A percentile compares a stretch with the other conserved stretches of the same genome.
Evolutionary conservation across 2,113 vertebrate genomes (phyloP).

Genomic region (Misgurnus anguillicaudatus): DNA sequence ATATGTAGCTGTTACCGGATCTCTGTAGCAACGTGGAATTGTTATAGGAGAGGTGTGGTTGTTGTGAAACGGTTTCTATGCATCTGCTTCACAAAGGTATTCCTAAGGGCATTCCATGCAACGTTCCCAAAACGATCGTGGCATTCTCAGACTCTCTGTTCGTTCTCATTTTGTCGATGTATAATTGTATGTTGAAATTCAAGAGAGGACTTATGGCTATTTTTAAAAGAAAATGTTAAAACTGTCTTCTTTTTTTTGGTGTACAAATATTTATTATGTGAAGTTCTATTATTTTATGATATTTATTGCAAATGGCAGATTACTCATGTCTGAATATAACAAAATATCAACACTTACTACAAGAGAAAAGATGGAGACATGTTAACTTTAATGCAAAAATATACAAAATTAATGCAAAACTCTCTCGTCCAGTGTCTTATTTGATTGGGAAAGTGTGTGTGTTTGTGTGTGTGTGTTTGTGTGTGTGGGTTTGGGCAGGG

Average conservation of each 20-base stretch:
- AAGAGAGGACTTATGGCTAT: conserved; percentile 96
- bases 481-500: conserved; percentile 30
- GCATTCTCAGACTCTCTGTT: conserved; percentile 70
- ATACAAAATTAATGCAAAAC: conserved; percentile 97
- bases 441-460: conserved; percentile 42
- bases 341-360: conserved; percentile 98
- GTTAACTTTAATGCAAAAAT: conserved; percentile 99
- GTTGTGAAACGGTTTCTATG: conserved; percentile 63
- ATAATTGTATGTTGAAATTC: conserved; percentile 94
- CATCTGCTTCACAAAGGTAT: conserved; percentile 42
- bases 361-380: conserved; percentile 90
- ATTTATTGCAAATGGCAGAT: conserved; percentile 99
- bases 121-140: conserved; percentile 75
- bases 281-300: conserved; percentile 99
- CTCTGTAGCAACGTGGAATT: conserved; percentile 73
- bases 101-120: conserved; percentile 68
- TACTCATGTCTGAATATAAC: conserved; percentile 99
- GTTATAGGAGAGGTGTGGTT: conserved; percentile 59
- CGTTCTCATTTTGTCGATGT: conserved; percentile 68
- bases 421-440: conserved; percentile 69
- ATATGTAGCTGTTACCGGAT: conserved; percentile 79
- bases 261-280: conserved; percentile 99
- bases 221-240: conserved; percentile 87
- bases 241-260: conserved; percentile 86
- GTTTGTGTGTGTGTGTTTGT: neutral